Evolutionary conservation across 2,888 invertebrate species (phyloP), one percentile per base, ranked within the genome.

Genomic region (Spisula subtruncata): DNA sequence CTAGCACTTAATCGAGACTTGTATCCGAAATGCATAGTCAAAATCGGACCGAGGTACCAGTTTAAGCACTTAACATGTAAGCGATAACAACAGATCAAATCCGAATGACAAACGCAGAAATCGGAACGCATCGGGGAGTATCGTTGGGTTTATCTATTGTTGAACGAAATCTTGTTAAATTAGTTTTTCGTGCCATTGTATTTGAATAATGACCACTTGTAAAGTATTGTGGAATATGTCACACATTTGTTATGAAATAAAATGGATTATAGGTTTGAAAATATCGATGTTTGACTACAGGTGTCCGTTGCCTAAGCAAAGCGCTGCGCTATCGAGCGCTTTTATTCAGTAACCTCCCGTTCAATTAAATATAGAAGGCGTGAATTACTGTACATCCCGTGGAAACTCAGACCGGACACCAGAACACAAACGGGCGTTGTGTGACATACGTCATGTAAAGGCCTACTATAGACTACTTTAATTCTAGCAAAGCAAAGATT

Each of bases 31-130:
- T n/a, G n/a, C n/a, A n/a, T n/a, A n/a, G n/a, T n/a, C n/a, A n/a
- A n/a, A n/a, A n/a, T n/a, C n/a, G n/a, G n/a, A n/a, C n/a, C n/a
- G n/a, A n/a, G n/a, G n/a, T n/a, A n/a, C n/a, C n/a, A n/a, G n/a
- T n/a, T n/a, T n/a, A n/a, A n/a, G n/a, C n/a, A n/a, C n/a, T n/a
- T n/a, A n/a, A n/a, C n/a, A n/a, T n/a, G n/a, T n/a, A n/a, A n/a
- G n/a, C 18, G 75, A 75, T 75, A 35, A 18, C 32, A 75, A 35
- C 32, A 75, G 25, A 75, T 0, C 35, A 32, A 12, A 35, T 35
- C 35, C 75, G 75, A 75, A 35, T 75, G 75, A 75, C 20, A 35
- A 75, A 75, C 75, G 75, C 75, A 16, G 35, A 32, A 75, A 32
- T 75, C 35, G 75, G 75, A 75, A 75, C 12, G 10, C 75, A 5